These are phyloP conservation scores for Seison nebaliae DNA, from an alignment of 1,140 invertebrate species.

Conservation along the genomic window DNA sequence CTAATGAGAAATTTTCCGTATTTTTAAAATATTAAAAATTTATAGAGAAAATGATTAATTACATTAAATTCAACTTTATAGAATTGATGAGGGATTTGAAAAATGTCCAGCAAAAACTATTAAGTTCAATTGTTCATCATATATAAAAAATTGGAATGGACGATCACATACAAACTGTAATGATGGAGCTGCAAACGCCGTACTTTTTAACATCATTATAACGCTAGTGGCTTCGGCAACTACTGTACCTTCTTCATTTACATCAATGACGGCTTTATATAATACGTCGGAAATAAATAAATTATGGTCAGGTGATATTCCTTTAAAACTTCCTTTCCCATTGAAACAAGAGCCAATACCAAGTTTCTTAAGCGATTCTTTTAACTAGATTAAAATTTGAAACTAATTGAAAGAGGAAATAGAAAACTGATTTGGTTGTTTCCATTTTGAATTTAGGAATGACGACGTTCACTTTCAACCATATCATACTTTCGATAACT, in stretches of 20 bases:
- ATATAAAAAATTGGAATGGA: no score
- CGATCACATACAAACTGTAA: no score
- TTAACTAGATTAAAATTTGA: background rate
- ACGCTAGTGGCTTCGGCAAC: constrained; percentile 17
- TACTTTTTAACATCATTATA: constrained; percentile 3
- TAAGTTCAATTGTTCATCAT: no score
- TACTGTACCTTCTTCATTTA: constrained; percentile 18
- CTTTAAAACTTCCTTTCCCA: constrained; percentile 35
- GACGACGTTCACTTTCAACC: constrained; percentile 16
- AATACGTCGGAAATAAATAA: constrained; percentile 7
- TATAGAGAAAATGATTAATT: no score
- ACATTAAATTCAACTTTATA: no score
- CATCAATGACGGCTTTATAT: constrained; percentile 12
- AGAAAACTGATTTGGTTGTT: constrained; percentile 17
- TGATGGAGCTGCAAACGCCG: background rate
- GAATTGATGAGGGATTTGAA: no score
- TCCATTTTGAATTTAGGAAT: constrained; percentile 42
- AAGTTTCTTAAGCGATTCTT: constrained; percentile 19
- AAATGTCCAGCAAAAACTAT: no score
- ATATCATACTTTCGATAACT: constrained; percentile 2
- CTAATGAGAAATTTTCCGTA: no score
- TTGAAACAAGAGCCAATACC: constrained; percentile 37
- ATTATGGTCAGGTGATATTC: constrained; percentile 18
- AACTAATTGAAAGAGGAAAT: background rate
- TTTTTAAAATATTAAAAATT: no score